Percentiles rank a stretch among this genome's conserved stretches.
Conservation (phyloP, 2,888 invertebrate species). For the Pammene fasciana region DNA sequence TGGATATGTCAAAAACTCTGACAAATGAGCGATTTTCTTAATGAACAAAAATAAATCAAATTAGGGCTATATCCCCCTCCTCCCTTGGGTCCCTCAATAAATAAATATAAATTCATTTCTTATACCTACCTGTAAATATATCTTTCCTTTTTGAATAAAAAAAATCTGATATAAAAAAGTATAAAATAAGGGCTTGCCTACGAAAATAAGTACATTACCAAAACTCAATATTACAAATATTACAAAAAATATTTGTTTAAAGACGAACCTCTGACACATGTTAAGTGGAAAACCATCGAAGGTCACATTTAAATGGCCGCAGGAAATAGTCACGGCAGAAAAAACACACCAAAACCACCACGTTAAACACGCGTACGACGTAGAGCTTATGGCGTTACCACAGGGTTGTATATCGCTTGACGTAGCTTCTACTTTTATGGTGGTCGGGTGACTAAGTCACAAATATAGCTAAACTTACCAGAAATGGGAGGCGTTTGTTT, state of each 20-base stretch:
- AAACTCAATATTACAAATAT: not conserved
- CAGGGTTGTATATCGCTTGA: not conserved
- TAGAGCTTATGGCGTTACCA: not conserved
- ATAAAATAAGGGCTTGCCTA: too few species aligned
- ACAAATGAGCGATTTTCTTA: too few species aligned
- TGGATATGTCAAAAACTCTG: too few species aligned
- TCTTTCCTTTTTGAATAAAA: too few species aligned
- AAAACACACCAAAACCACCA: not conserved
- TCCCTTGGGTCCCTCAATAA: too few species aligned
- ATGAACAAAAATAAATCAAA: too few species aligned
- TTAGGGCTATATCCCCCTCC: too few species aligned
- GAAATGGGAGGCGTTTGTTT: slow-evolving; percentile 12
- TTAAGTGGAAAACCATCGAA: slow-evolving; percentile 23
- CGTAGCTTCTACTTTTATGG: too few species aligned
- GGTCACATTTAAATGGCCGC: slow-evolving; percentile 22
- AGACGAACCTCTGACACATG: slow-evolving; percentile 20
- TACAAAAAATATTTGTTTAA: slow-evolving; percentile 18
- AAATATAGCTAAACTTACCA: slow-evolving; percentile 13
- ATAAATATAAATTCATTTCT: too few species aligned
- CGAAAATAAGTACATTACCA: too few species aligned
- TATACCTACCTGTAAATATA: too few species aligned
- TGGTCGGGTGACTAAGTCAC: slow-evolving; percentile 21
- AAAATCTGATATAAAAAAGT: too few species aligned
- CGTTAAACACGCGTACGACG: not conserved
- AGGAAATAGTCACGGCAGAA: slow-evolving; percentile 17